phyloP scores from a whole-genome alignment of 2,113 vertebrate genomes.

The Sceloporus undulatus region DNA sequence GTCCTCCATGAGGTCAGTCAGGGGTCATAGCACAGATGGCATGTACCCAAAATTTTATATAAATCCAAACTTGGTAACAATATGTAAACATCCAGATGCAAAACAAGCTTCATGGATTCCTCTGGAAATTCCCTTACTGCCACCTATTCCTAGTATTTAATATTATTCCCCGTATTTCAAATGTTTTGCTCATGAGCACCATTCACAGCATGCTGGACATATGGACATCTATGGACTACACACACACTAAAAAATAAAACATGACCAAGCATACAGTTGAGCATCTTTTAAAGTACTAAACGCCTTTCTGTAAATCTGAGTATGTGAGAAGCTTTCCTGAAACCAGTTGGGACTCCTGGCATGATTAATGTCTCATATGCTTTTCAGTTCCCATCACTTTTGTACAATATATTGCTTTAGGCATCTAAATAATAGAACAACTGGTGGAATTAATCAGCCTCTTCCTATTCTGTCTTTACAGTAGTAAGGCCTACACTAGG shows the following conservation, averaged over 20 bases:
- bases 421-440: neutral
- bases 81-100: too few relatives aligned
- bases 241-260: too few relatives aligned
- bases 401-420: neutral
- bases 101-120: too few relatives aligned
- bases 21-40: too few relatives aligned
- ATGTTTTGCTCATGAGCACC: neutral
- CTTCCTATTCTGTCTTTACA: neutral
- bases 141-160: neutral
- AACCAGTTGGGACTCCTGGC: neutral
- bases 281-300: neutral
- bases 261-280: neutral
- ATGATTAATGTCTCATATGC: neutral
- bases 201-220: neutral
- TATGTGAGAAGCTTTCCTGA: neutral
- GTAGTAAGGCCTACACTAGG: neutral
- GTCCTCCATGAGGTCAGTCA: too few relatives aligned
- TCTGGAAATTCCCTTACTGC: neutral
- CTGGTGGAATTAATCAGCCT: conserved; percentile 6
- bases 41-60: too few relatives aligned
- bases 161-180: neutral
- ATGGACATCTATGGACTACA: neutral
- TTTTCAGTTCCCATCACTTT: conserved; percentile 8
- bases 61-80: too few relatives aligned
- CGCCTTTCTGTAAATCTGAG: neutral